Percentiles rank a stretch among this genome's conserved stretches.
Evolutionary conservation across 2,888 invertebrate species (phyloP).

Genomic region (Cryptocephalus moraei): DNA sequence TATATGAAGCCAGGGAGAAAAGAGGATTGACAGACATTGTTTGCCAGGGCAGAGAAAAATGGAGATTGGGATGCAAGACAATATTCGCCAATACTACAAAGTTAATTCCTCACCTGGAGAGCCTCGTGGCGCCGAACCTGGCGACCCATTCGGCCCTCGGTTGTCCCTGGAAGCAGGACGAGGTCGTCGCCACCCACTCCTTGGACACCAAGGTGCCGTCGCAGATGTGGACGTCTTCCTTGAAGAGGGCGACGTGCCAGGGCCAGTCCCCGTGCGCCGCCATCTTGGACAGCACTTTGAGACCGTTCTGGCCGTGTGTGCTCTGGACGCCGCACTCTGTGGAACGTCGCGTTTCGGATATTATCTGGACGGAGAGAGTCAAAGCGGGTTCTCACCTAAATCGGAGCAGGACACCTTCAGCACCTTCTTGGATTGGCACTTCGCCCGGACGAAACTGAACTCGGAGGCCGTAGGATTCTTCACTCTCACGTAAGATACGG

Average conservation of each 20-base stretch:
- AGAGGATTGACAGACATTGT: too few species aligned
- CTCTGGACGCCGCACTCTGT: conserved; percentile 35
- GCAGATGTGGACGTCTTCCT: conserved; percentile 78
- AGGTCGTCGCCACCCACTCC: conserved; percentile 78
- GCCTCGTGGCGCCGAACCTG: conserved; percentile 63
- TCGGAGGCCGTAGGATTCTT: conserved; percentile 72
- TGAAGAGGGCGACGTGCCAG: conserved; percentile 78
- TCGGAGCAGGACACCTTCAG: conserved; percentile 70
- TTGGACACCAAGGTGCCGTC: conserved; percentile 76
- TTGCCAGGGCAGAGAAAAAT: too few species aligned
- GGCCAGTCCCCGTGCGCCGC: conserved; percentile 82
- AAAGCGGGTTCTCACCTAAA: conserved; percentile 46
- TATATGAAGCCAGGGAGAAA: too few species aligned
- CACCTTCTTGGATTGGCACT: conserved; percentile 66
- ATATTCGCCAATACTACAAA: too few species aligned
- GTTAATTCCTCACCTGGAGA: conserved; percentile 42
- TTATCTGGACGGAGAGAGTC: neutral
- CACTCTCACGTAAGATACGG: conserved; percentile 66
- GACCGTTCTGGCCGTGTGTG: conserved; percentile 23
- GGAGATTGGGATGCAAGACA: too few species aligned
- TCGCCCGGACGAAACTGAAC: conserved; percentile 69
- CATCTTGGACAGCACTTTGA: conserved; percentile 51
- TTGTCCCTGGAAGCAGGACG: conserved; percentile 78
- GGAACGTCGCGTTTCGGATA: too few species aligned
- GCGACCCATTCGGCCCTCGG: conserved; percentile 82